Percentiles rank a stretch among this genome's conserved stretches.
Evolutionary conservation across 2,113 vertebrate genomes (phyloP).

Genomic region (Gracilinanus agilis): DNA sequence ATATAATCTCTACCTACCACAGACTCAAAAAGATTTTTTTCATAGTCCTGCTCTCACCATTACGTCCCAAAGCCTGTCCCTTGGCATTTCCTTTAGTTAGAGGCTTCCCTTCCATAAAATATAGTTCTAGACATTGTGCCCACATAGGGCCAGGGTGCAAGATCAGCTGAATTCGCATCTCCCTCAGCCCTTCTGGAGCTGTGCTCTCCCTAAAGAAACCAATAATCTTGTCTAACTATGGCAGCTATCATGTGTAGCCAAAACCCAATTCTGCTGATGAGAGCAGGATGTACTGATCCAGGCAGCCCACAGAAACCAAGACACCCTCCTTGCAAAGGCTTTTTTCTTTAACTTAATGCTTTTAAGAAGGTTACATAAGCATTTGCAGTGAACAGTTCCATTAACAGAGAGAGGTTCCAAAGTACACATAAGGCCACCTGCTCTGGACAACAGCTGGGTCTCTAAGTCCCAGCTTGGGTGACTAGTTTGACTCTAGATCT

Average conservation of each 20-base stretch:
- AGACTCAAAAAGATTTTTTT: not conserved
- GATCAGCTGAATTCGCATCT: not conserved
- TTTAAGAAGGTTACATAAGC: constrained; percentile 11
- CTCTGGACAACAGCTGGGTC: not conserved
- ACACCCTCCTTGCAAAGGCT: constrained; percentile 23
- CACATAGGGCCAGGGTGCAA: not conserved
- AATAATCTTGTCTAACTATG: not conserved
- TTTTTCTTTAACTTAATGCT: constrained; percentile 41
- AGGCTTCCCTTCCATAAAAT: constrained; percentile 24
- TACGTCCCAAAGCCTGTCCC: not conserved
- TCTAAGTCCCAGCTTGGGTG: not conserved
- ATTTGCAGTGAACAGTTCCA: not conserved
- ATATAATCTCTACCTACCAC: not conserved
- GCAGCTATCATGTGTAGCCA: not conserved
- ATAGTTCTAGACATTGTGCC: not conserved
- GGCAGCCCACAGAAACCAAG: constrained; percentile 24
- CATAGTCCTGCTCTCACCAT: constrained; percentile 13
- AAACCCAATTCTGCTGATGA: constrained; percentile 54
- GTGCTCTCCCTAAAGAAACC: not conserved
- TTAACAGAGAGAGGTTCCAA: not conserved
- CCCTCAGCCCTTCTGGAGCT: not conserved
- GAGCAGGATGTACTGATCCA: constrained; percentile 36
- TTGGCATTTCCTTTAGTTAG: not conserved
- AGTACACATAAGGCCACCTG: constrained; percentile 32
- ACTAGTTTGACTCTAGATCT: constrained; percentile 38